Percentiles rank a stretch among this genome's conserved stretches.
Evolutionary conservation across 1,140 invertebrate species (phyloP).

Genomic region (Neodiprion fabricii): DNA sequence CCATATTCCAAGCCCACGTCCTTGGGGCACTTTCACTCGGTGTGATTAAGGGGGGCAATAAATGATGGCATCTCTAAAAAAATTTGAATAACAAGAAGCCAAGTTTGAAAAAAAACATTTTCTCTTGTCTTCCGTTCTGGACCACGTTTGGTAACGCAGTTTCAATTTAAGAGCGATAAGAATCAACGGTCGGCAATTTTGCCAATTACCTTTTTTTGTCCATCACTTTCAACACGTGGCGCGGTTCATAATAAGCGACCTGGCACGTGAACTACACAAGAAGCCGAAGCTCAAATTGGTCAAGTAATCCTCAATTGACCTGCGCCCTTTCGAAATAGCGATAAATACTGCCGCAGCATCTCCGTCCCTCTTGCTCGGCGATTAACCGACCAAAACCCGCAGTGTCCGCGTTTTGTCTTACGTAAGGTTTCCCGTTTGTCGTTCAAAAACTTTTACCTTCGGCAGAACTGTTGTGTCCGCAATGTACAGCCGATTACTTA

Average conservation of each 20-base stretch:
- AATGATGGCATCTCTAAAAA: no score
- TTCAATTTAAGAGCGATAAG: no score
- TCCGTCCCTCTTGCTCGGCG: neutral
- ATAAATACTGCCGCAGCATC: slow-evolving; percentile 29
- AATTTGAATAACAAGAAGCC: no score
- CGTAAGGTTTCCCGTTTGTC: neutral
- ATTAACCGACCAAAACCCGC: neutral
- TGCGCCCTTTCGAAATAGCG: slow-evolving; percentile 35
- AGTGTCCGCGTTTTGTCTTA: neutral
- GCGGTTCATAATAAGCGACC: no score
- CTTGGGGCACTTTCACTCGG: no score
- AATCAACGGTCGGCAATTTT: neutral
- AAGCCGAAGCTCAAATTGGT: slow-evolving; percentile 23
- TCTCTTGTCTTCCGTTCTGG: no score
- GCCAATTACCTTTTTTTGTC: neutral
- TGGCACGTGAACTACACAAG: neutral
- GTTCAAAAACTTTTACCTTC: neutral
- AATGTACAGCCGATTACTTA: neutral
- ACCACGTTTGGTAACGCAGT: no score
- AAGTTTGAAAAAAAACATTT: no score
- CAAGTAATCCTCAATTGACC: slow-evolving; percentile 38
- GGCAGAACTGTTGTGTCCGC: neutral
- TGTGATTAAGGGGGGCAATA: no score
- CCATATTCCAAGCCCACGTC: no score
- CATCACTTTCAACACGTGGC: neutral